phyloP scores from a whole-genome alignment of 2,797 vertebrate species.

The Cephalopachus bancanus region DNA sequence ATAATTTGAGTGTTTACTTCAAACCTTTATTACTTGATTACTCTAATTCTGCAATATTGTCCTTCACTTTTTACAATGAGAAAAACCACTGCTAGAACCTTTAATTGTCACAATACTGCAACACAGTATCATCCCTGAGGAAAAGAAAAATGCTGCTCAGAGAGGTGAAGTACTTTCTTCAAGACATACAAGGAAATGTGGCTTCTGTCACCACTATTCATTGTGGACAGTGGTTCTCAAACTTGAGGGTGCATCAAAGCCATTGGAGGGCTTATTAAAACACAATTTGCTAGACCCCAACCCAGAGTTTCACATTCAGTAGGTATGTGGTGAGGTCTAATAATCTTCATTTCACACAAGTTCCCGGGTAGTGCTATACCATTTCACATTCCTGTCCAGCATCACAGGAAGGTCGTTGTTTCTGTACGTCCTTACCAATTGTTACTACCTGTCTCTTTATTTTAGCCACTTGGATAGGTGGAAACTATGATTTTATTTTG shows the following conservation, averaged over 20 bases:
- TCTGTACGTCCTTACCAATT: too few species aligned
- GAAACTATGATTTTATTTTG: too few species aligned
- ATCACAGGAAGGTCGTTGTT: too few species aligned
- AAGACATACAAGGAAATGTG: background rate
- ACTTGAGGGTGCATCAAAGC: background rate
- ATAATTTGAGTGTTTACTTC: constrained; percentile 29
- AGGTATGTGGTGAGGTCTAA: background rate
- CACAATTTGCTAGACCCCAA: background rate
- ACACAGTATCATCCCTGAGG: background rate
- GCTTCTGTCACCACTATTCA: background rate
- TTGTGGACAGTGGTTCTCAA: background rate
- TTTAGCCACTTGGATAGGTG: too few species aligned
- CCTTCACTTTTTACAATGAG: background rate
- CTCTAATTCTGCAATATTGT: background rate
- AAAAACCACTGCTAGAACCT: background rate
- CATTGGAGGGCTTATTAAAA: background rate
- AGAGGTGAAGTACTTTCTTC: background rate
- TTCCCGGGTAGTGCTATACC: background rate
- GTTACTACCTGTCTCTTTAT: too few species aligned
- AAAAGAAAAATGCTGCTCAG: background rate
- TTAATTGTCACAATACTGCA: background rate
- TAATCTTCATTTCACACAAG: constrained; percentile 1
- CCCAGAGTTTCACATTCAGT: background rate
- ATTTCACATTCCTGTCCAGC: too few species aligned
- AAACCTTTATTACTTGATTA: constrained; percentile 24